Evolutionary conservation across 2,888 invertebrate genomes (phyloP), one percentile per base, ranked within the genome.

Genomic region (Calameuta pallipes): DNA sequence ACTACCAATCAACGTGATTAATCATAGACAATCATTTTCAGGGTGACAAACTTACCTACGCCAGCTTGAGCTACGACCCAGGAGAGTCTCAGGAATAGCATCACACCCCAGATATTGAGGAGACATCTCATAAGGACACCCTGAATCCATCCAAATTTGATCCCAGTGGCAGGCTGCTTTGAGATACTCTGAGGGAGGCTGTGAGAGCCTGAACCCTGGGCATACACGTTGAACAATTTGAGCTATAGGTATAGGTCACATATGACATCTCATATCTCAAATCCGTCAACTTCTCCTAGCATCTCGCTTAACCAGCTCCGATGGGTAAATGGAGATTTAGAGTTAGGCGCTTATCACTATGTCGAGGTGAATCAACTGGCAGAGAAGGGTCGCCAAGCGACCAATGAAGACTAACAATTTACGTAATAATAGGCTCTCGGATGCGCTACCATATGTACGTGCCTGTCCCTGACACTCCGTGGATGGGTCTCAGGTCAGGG

Each of bases 81-180:
- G 71, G 98, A 97, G 89, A 99, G 94, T 77, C 99, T 96, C 85
- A 99, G 94, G 92, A 99, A 99, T 82, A 99, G 94, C 98, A 99
- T 99, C 85, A 99, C 99, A 77, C 99, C 99, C 97, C 98, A 99
- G 89, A 99, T 99, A 92, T 99, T 99, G 89, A 99, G 95, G 73
- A 99, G 94, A 90, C 99, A 99, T 91, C 97, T 97, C 92, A 97
- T 96, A 81, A 97, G 93, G 30, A 97, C 97, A 30, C 97, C 98
- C 91, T 96, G 93, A 87, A 98, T 97, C 97, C 97, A 98, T 92
- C 97, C 97, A 90, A 98, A 92, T 91, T 97, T 97, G 84, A 97
- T 95, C 30, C 92, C 92, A 15, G 31, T 15, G 68, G 91, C 89
- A 85, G 94, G 93, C 2, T 56, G 56, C 23, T 56, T 56, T 9